Evolutionary conservation across 2,888 invertebrate genomes (phyloP).

Genomic region (Campoletis raptor): DNA sequence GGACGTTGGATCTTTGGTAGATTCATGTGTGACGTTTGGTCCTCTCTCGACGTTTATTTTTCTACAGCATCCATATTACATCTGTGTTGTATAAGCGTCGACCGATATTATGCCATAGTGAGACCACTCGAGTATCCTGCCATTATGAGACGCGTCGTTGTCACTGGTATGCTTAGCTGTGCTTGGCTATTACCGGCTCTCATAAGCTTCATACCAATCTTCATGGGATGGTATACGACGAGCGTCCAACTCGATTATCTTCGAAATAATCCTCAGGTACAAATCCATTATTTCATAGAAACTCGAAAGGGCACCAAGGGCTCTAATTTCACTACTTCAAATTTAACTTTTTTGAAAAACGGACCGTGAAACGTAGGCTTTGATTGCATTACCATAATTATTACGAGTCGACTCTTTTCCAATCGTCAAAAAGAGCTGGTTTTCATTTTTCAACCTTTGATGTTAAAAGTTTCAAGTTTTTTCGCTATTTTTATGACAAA

Average conservation of each 20-base stretch:
- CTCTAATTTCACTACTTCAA: background rate
- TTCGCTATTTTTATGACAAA: background rate
- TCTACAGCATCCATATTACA: constrained; percentile 96
- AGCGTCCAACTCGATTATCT: constrained; percentile 86
- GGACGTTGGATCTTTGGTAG: constrained; percentile 95
- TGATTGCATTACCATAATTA: background rate
- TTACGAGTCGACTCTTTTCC: background rate
- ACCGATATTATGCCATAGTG: constrained; percentile 96
- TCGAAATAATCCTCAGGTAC: constrained; percentile 88
- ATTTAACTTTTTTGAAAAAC: background rate
- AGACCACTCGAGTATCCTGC: constrained; percentile 96
- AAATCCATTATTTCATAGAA: background rate
- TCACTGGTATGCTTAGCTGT: constrained; percentile 85
- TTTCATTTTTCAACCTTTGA: background rate
- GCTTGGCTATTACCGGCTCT: constrained; percentile 88
- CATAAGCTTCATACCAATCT: constrained; percentile 88
- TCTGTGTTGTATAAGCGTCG: constrained; percentile 97
- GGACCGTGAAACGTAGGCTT: background rate
- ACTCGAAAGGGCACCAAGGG: too few relatives aligned
- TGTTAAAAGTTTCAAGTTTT: background rate
- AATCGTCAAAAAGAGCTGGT: background rate
- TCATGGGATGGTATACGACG: constrained; percentile 89
- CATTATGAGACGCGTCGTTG: constrained; percentile 94
- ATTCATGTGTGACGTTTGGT: constrained; percentile 97
- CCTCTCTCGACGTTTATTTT: constrained; percentile 97